These are phyloP conservation scores for Parazoanthus swiftii DNA, from an alignment of 92 coral and sea anemone species.

Conservation along the genomic window DNA sequence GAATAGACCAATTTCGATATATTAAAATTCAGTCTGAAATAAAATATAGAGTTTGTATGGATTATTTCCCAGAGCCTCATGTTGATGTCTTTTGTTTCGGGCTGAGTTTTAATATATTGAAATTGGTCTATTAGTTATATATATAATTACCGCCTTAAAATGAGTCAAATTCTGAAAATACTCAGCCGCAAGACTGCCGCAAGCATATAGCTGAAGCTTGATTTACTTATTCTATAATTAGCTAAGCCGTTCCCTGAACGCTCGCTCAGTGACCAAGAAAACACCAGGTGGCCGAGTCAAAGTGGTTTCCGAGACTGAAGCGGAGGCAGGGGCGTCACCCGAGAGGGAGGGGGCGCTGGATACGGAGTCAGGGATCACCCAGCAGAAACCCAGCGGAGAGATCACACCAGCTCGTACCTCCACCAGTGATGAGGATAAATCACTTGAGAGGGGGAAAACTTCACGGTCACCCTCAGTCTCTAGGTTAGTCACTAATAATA, in stretches of 20 bases:
- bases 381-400: neutral
- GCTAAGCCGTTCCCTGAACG: slow-evolving; percentile 60
- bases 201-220: neutral
- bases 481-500: neutral
- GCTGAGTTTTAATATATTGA: too few relatives aligned
- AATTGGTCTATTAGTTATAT: too few relatives aligned
- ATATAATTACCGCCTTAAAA: too few relatives aligned
- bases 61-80: too few relatives aligned
- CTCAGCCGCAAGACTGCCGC: neutral
- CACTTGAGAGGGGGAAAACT: slow-evolving; percentile 10
- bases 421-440: slow-evolving; percentile 40
- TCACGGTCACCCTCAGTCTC: slow-evolving; percentile 39
- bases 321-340: slow-evolving; percentile 48
- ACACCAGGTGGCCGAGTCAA: slow-evolving; percentile 48
- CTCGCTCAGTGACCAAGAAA: slow-evolving; percentile 36
- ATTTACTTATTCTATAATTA: slow-evolving; percentile 3
- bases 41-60: too few relatives aligned
- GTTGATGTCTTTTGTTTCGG: too few relatives aligned
- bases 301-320: slow-evolving; percentile 52
- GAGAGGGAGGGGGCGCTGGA: slow-evolving; percentile 39
- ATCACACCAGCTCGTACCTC: slow-evolving; percentile 12
- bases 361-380: neutral
- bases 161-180: too few relatives aligned
- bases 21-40: too few relatives aligned
- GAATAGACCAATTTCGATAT: too few relatives aligned